Conservation (phyloP, 2,888 invertebrate genomes). For the Adela reaumurella region DNA sequence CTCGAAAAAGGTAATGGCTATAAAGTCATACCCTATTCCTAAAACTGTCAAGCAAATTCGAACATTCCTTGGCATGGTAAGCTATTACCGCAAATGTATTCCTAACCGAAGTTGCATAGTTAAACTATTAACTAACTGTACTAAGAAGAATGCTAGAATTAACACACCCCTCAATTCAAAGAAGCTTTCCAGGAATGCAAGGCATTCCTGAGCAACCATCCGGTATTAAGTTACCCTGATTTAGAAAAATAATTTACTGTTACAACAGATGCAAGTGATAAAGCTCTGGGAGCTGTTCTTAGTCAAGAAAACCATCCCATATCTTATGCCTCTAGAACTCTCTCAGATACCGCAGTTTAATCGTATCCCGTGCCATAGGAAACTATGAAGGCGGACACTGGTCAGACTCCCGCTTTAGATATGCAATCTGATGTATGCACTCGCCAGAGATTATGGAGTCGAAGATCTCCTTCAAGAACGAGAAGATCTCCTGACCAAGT, state of each 20-base stretch:
- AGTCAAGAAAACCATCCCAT: neutral
- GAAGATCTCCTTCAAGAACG: no score
- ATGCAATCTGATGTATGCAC: no score
- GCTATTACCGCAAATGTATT: conserved; percentile 14
- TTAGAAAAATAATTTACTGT: neutral
- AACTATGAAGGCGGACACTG: no score
- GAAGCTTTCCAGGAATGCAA: neutral
- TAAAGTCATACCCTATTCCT: conserved; percentile 12
- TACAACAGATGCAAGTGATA: neutral
- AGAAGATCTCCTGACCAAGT: no score
- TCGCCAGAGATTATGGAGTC: no score
- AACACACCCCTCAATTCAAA: neutral
- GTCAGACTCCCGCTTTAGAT: no score
- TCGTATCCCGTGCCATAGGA: no score
- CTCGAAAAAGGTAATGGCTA: conserved; percentile 12
- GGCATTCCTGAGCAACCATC: neutral
- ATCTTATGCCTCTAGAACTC: neutral
- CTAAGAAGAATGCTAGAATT: neutral
- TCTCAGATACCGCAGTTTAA: neutral
- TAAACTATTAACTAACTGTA: neutral
- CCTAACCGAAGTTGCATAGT: neutral
- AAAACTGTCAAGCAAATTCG: conserved; percentile 11
- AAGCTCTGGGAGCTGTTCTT: neutral
- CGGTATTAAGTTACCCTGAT: neutral
- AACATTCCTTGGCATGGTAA: conserved; percentile 10